Conservation (phyloP, 2,888 invertebrate species). For the Alentia gelatinosa region DNA sequence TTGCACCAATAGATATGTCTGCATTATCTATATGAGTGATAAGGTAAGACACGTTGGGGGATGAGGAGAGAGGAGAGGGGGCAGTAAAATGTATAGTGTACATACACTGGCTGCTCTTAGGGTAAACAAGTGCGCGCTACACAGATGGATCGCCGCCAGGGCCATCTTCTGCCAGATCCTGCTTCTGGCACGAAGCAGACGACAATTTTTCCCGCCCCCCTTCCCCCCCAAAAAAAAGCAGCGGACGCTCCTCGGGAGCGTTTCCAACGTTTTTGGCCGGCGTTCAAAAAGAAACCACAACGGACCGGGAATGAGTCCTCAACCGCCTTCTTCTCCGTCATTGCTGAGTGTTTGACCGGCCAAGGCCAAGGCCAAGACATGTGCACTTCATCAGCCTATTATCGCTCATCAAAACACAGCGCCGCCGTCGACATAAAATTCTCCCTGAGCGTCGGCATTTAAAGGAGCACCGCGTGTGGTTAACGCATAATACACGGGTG, state of each 20-base stretch:
- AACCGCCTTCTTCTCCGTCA: neutral
- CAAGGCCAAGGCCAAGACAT: neutral
- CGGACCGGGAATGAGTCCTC: neutral
- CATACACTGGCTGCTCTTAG: neutral
- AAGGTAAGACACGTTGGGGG: neutral
- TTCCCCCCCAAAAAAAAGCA: neutral
- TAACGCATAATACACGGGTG: no score
- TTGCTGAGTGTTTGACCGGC: neutral
- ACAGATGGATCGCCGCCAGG: conserved; percentile 26
- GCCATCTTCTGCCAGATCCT: conserved; percentile 5
- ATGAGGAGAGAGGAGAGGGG: neutral
- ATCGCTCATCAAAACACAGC: neutral
- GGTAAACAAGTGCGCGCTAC: conserved; percentile 9
- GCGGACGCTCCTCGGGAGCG: neutral
- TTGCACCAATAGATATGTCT: no score
- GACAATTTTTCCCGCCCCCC: neutral
- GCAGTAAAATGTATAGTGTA: neutral
- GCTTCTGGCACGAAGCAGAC: conserved; percentile 41
- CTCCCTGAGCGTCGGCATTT: neutral
- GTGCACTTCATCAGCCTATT: neutral
- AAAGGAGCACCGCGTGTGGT: no score
- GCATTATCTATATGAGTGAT: no score
- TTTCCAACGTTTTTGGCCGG: neutral
- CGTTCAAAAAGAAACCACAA: neutral
- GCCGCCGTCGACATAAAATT: neutral